Percentiles rank a stretch among this genome's conserved stretches.
These are phyloP conservation scores for Dufourea novaeangliae DNA, from an alignment of 1,140 invertebrate species.

Conservation along the genomic window DNA sequence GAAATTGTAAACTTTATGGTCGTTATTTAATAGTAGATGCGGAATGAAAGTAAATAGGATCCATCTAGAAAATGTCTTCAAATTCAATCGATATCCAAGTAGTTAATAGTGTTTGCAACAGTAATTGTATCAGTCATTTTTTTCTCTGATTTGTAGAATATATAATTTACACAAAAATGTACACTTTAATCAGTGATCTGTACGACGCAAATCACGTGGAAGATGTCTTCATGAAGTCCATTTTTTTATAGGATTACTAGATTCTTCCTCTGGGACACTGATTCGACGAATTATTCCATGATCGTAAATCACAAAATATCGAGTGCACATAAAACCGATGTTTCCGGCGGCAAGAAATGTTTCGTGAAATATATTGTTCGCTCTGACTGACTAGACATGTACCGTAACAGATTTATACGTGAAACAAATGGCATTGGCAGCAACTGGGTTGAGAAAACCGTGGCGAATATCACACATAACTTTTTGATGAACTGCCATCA, in stretches of 20 bases:
- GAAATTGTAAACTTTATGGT: too few species aligned
- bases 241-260: constrained; percentile 23
- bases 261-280: background rate
- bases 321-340: constrained; percentile 36
- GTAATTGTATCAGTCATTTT: too few species aligned
- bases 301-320: constrained; percentile 43
- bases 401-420: constrained; percentile 28
- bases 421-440: constrained; percentile 10
- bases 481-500: background rate
- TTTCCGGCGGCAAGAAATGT: constrained; percentile 21
- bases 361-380: constrained; percentile 32
- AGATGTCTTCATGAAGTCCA: constrained; percentile 18
- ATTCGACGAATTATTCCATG: constrained; percentile 30
- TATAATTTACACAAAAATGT: background rate
- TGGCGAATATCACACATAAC: background rate
- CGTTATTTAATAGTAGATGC: too few species aligned
- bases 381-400: background rate
- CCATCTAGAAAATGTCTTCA: too few species aligned
- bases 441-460: background rate
- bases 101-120: too few species aligned
- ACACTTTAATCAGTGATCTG: background rate
- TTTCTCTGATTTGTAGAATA: too few species aligned
- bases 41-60: too few species aligned
- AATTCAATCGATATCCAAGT: too few species aligned
- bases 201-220: constrained; percentile 2